Evolutionary conservation across 2,113 vertebrate genomes (phyloP), one percentile per base, ranked within the genome.

Genomic region (Camelus bactrianus): DNA sequence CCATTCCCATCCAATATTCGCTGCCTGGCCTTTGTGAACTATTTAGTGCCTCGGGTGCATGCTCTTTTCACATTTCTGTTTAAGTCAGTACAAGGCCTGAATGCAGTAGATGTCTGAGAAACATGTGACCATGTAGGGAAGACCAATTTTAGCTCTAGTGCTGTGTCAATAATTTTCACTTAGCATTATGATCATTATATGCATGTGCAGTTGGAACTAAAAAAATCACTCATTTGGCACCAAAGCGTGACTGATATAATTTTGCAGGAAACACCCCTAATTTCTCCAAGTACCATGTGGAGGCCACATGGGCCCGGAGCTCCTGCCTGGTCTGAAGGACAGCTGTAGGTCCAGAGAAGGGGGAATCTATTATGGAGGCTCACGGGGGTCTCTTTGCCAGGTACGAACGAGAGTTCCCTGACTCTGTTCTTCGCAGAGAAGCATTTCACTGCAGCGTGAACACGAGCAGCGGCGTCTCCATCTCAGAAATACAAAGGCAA

Each of bases 141-240:
- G 94, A 79, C 62, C 70, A 60, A 50, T 70, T 91, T 91, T 89
- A 96, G 89, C 82, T 94, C 50, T 91, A 52, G 30, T 65, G 35
- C 79, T 75, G 35, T 62, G 85, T 95, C 93, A 89, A 58, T 94
- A 82, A 83, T 91, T 96, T 95, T 93, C 94, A 58, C 69, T 89
- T 35, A 82, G 62, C 54, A 84, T 90, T 88, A 46, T 65, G n/a
- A 93, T 80, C 85, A 86, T 89, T 73, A 58, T 15, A 46, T 86
- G 13, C 94, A 54, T 54, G 56, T 93, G 86, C 35, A 89, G 52
- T 50, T 93, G 82, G 82, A 93, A 72, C 89, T 77, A 35, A 91
- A 91, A 73, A 93, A 76, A 13, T 87, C 48, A 48, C 80, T 96
- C 60, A 10, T 88, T 97, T 97, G 91, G 72, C 85, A 96, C 72